Base-by-base conservation (phyloP, 2,888 invertebrate species). In the Smittia aterrima region DNA sequence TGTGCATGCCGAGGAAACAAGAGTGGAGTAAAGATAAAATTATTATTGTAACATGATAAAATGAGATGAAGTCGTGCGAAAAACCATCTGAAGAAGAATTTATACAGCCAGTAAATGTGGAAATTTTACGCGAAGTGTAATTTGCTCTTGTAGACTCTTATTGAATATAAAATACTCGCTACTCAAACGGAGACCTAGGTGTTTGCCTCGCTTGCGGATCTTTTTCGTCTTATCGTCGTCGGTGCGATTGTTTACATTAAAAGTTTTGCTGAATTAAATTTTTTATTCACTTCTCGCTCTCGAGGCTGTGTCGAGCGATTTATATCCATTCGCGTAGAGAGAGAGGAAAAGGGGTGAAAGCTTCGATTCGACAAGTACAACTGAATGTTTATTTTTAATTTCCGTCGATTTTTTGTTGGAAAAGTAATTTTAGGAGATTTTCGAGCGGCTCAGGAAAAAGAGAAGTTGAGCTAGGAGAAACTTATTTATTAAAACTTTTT, bases 21-120 rank as follows among this genome's bases (percentile, higher is more conserved):
- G 62, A 64, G n/a, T 22, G 27, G 66, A 66, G 4, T 4, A 54
- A 62, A 72, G 24, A 72, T 72, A 72, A 72, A 72, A 72, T 72
- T 72, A 72, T 72, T 62, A 72, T 53, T 20, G 58, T 72, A 72
- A 72, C 72, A 72, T 54, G 72, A 72, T 72, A 72, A 72, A 72
- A 72, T 62, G 72, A 72, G 62, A 72, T 62, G 72, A 72, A 72
- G 72, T 72, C 72, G 72, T 72, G 72, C 72, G 62, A 32, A 27
- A 72, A 72, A 72, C 20, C 18, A 72, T 62, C 72, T 62, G n/a
- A 27, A 38, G n/a, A 27, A 38, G 54, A 72, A 54, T 72, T 64
- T 64, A 64, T 64, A 64, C 64, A 27, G 64, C 25, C 64, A 27
- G 64, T 64, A 64, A 64, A 64, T 64, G 64, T 64, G 25, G 64